A percentile compares a stretch with the other conserved stretches of the same genome.
phyloP scores from a whole-genome alignment of 2,888 invertebrate species.

The Heliothis peltigera region DNA sequence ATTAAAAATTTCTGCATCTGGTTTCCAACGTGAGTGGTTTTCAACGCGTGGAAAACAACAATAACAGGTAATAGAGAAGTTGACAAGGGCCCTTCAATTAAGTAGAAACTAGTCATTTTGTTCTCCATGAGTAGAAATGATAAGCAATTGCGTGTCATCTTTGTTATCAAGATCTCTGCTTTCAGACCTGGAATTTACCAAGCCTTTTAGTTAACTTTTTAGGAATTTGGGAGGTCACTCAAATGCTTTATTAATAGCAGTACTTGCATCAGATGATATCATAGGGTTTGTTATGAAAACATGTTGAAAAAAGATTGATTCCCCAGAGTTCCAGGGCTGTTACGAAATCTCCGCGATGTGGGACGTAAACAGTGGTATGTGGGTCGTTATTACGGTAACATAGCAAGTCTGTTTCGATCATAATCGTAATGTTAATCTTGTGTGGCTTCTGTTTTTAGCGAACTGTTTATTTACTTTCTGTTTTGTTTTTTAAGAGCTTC shows the following conservation, averaged over 20 bases:
- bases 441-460: conserved; percentile 26
- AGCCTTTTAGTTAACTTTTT: background rate
- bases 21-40: conserved; percentile 31
- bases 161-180: background rate
- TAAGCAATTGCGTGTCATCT: background rate
- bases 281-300: conserved; percentile 37
- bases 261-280: conserved; percentile 20
- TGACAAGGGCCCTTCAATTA: background rate
- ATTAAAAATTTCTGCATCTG: conserved; percentile 38
- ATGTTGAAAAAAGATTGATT: conserved; percentile 44
- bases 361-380: conserved; percentile 80
- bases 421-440: conserved; percentile 68
- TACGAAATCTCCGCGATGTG: conserved; percentile 76
- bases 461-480: conserved; percentile 53
- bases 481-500: conserved; percentile 9
- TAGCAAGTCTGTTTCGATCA: conserved; percentile 68
- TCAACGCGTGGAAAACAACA: conserved; percentile 13
- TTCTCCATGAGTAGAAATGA: background rate
- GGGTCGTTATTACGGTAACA: conserved; percentile 74
- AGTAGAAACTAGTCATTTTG: no score
- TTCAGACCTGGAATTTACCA: background rate
- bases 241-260: background rate
- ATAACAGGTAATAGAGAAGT: background rate
- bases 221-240: background rate
- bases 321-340: conserved; percentile 52